Evolutionary conservation across 2,888 invertebrate species (phyloP), one percentile per base, ranked within the genome.

Genomic region (Plebejus argus): DNA sequence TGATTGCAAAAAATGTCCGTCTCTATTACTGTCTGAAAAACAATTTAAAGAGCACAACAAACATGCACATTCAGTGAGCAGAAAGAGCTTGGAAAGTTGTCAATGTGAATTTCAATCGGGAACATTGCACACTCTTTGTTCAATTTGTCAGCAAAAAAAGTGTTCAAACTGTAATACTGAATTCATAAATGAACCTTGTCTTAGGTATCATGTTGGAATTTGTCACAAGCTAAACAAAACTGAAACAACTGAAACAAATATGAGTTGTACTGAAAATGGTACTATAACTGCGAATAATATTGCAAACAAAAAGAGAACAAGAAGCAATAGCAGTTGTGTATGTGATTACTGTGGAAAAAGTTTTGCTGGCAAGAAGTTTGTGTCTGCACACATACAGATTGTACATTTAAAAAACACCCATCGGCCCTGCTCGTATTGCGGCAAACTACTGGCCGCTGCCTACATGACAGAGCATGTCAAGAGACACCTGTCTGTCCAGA

Each of bases 291-390:
- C 91, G 0, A 84, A 84, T 35, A 91, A 88, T 77, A 84, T 81
- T 28, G 80, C 76, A 1, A 85, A 80, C 5, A 85, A 89, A n/a
- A 86, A 82, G 28, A 85, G 81, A 33, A 81, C 90, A 82, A 90
- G 90, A 0, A 91, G 92, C 0, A 79, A 87, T 6, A 86, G 83
- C 0, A 87, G 89, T 82, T 91, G 91, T 76, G 85, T 89, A 10
- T 93, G 93, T 28, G 91, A 93, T 78, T 89, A 92, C 76, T 93
- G 93, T 58, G 86, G 88, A 0, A 93, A 93, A 78, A 90, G 82
- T 12, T 92, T 91, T 78, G 86, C 89, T 0, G 89, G 88, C 0
- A 93, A 91, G 80, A 91, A 88, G 53, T 91, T 89, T 76, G 85
- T 93, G 0, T 83, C 86, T 0, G 90, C 93, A 0, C 93, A 93